These are phyloP conservation scores for Ephestia elutella DNA, from an alignment of 1,140 invertebrate species.

Conservation along the genomic window DNA sequence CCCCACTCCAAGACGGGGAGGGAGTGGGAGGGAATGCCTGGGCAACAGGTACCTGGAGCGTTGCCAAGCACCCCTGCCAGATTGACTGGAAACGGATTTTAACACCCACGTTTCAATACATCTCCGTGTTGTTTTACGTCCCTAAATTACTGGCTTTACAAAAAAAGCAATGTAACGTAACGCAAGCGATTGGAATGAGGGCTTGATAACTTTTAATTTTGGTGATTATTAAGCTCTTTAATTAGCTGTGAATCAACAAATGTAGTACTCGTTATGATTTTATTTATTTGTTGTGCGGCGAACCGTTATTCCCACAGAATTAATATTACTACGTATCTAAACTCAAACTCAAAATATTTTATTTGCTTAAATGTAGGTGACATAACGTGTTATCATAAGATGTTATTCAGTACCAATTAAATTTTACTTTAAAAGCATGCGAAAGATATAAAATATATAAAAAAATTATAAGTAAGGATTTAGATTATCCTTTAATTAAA, in stretches of 20 bases:
- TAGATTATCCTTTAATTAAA: neutral
- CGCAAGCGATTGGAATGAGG: too few relatives aligned
- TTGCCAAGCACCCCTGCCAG: slow-evolving; percentile 21
- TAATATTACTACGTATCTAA: too few relatives aligned
- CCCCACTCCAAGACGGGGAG: neutral
- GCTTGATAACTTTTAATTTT: neutral
- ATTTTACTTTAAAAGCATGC: too few relatives aligned
- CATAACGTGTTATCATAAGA: too few relatives aligned
- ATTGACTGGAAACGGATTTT: slow-evolving; percentile 11
- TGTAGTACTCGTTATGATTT: neutral
- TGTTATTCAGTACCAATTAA: too few relatives aligned
- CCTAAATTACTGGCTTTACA: neutral
- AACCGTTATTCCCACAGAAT: neutral
- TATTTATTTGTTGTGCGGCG: slow-evolving; percentile 1
- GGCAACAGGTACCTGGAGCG: slow-evolving; percentile 30
- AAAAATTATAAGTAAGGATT: neutral
- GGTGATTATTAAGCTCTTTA: slow-evolving; percentile 12
- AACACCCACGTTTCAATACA: slow-evolving; percentile 7
- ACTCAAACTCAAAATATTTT: too few relatives aligned
- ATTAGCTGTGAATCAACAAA: slow-evolving; percentile 21
- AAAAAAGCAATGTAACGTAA: slow-evolving; percentile 8
- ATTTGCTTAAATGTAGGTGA: too few relatives aligned
- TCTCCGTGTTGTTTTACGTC: neutral
- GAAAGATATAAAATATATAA: too few relatives aligned
- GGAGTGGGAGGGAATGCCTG: slow-evolving; percentile 11